These are phyloP conservation scores for Toxotes jaculatrix DNA, from an alignment of 2,113 vertebrate genomes.

Conservation along the genomic window DNA sequence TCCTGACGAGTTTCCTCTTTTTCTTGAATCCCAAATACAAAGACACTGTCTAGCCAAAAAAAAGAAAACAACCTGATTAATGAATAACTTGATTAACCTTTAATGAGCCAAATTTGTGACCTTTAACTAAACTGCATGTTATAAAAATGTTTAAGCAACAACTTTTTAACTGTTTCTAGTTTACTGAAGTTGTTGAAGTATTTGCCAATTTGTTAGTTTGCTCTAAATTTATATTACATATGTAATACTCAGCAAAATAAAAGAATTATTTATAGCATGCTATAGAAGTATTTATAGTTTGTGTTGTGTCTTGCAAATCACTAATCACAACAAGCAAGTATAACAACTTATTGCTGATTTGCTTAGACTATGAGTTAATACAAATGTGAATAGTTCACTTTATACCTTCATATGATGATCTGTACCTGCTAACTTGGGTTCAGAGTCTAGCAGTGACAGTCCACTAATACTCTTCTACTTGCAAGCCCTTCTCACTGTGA, in stretches of 20 bases:
- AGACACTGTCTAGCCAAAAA: background rate
- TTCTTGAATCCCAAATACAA: background rate
- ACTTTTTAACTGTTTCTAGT: too few species aligned
- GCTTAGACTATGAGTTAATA: background rate
- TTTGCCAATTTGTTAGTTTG: too few species aligned
- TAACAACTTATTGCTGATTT: background rate
- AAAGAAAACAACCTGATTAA: background rate
- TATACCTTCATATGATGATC: background rate
- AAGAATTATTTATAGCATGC: background rate
- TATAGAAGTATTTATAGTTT: background rate
- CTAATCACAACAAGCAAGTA: background rate
- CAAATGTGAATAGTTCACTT: background rate
- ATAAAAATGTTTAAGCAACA: background rate
- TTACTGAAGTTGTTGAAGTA: too few species aligned
- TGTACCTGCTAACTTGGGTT: background rate
- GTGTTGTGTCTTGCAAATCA: background rate
- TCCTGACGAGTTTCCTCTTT: conserved; percentile 1
- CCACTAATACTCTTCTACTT: conserved; percentile 24
- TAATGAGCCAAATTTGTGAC: background rate
- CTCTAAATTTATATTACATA: background rate
- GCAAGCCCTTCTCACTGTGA: conserved; percentile 27
- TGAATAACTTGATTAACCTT: background rate
- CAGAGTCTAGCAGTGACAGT: conserved; percentile 5
- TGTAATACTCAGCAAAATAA: background rate
- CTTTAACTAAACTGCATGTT: background rate